Evolutionary conservation across 1,140 invertebrate species (phyloP).

Genomic region (Nomia melanderi): DNA sequence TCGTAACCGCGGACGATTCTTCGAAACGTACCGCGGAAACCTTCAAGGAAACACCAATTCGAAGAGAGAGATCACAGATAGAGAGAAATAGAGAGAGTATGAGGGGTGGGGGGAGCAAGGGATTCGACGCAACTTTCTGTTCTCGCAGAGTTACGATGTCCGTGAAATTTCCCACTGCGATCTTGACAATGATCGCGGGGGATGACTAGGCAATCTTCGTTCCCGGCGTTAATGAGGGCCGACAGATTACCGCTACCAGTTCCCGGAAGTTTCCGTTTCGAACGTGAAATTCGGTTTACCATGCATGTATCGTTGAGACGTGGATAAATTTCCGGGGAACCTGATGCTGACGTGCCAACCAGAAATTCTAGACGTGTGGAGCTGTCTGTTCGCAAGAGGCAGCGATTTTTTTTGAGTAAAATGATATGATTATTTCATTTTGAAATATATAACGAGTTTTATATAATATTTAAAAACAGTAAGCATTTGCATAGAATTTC

Average conservation of each 20-base stretch:
- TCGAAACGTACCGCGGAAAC: background rate
- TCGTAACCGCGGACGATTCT: background rate
- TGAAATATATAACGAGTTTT: too few relatives aligned
- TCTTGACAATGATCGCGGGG: conserved; percentile 11
- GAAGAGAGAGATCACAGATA: too few relatives aligned
- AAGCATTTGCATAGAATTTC: too few relatives aligned
- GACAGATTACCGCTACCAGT: conserved; percentile 5
- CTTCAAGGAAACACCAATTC: background rate
- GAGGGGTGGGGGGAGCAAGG: background rate
- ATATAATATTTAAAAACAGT: too few relatives aligned
- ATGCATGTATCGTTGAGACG: background rate
- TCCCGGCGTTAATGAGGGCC: conserved; percentile 6
- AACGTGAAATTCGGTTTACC: conserved; percentile 3
- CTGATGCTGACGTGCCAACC: background rate
- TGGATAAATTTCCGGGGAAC: background rate
- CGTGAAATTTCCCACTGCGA: conserved; percentile 10
- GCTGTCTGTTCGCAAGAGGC: too few relatives aligned
- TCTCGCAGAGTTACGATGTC: background rate
- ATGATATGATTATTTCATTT: too few relatives aligned
- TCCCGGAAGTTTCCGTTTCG: conserved; percentile 11
- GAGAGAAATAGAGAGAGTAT: background rate
- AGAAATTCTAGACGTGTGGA: background rate
- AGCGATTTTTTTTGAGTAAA: too few relatives aligned
- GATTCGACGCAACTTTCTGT: background rate
- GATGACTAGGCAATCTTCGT: background rate